Evolutionary conservation across 1,140 invertebrate species (phyloP).

Genomic region (Drosophila aff.): DNA sequence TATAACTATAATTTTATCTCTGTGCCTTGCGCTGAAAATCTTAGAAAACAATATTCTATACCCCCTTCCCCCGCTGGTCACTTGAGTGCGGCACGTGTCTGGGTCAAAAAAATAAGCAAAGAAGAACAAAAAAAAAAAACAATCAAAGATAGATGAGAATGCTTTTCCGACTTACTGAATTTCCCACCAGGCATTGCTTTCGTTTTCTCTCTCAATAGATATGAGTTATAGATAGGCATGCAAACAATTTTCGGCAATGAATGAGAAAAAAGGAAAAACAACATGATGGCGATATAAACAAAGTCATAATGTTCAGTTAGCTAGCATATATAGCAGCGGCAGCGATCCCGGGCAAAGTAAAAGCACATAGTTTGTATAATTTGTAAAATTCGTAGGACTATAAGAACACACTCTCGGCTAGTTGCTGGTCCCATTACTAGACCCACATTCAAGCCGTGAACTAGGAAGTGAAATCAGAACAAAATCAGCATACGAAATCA

Average conservation of each 20-base stretch:
- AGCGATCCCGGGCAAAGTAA: conserved; percentile 24
- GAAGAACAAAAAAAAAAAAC: neutral
- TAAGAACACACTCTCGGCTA: conserved; percentile 13
- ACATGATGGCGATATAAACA: conserved; percentile 31
- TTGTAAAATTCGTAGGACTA: conserved; percentile 6
- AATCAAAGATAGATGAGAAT: conserved; percentile 4
- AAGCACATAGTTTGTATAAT: neutral
- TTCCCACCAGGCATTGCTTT: conserved; percentile 26
- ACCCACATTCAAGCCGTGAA: conserved; percentile 25
- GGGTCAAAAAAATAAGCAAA: conserved; percentile 11
- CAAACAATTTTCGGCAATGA: conserved; percentile 30
- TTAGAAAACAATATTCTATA: neutral
- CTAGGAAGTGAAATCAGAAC: conserved; percentile 30
- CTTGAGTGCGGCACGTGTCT: conserved; percentile 46
- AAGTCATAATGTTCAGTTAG: conserved; percentile 43
- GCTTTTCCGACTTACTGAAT: conserved; percentile 28
- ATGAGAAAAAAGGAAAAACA: conserved; percentile 1
- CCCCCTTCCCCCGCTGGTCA: conserved; percentile 19
- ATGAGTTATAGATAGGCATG: conserved; percentile 44
- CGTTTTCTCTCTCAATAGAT: conserved; percentile 40
- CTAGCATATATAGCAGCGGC: conserved; percentile 23
- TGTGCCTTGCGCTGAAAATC: conserved; percentile 1
- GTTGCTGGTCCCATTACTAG: conserved; percentile 19
- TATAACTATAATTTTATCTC: conserved; percentile 13
- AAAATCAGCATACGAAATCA: neutral